These are phyloP conservation scores for Schmidtea mediterranea DNA, from an alignment of 1,140 invertebrate species.

Conservation along the genomic window DNA sequence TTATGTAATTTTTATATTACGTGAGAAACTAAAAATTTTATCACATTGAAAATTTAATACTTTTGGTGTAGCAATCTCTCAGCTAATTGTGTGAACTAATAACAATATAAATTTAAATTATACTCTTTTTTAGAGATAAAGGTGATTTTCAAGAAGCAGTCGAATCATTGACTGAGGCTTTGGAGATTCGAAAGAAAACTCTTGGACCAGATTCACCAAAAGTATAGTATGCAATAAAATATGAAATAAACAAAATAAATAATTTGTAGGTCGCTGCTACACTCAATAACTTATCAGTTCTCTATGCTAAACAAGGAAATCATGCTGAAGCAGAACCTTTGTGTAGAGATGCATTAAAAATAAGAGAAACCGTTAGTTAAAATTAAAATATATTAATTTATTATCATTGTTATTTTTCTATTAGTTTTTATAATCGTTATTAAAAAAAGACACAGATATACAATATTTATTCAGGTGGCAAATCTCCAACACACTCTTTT, in stretches of 20 bases:
- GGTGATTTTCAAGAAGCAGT: slow-evolving; percentile 93
- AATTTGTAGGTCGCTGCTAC: slow-evolving; percentile 49
- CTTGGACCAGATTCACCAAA: slow-evolving; percentile 86
- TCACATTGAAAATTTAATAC: too few relatives aligned
- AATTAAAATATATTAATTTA: too few relatives aligned
- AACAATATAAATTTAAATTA: slow-evolving; percentile 39
- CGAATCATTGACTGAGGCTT: slow-evolving; percentile 69
- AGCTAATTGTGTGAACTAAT: too few relatives aligned
- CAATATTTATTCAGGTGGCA: too few relatives aligned
- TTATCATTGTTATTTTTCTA: too few relatives aligned
- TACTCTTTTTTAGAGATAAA: slow-evolving; percentile 44
- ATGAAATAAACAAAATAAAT: neutral
- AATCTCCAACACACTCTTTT: too few relatives aligned
- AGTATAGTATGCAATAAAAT: slow-evolving; percentile 15
- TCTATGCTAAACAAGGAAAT: slow-evolving; percentile 71
- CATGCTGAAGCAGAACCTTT: slow-evolving; percentile 89
- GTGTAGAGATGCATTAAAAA: slow-evolving; percentile 86
- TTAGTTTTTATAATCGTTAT: too few relatives aligned
- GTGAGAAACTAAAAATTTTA: too few relatives aligned
- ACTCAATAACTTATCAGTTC: slow-evolving; percentile 71
- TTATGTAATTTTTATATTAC: too few relatives aligned
- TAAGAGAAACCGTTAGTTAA: slow-evolving; percentile 50
- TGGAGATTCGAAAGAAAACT: slow-evolving; percentile 75
- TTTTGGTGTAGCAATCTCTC: too few relatives aligned
- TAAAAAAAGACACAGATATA: too few relatives aligned